phyloP scores from a whole-genome alignment of 2,113 vertebrate genomes.

The Erythrolamprus reginae region DNA sequence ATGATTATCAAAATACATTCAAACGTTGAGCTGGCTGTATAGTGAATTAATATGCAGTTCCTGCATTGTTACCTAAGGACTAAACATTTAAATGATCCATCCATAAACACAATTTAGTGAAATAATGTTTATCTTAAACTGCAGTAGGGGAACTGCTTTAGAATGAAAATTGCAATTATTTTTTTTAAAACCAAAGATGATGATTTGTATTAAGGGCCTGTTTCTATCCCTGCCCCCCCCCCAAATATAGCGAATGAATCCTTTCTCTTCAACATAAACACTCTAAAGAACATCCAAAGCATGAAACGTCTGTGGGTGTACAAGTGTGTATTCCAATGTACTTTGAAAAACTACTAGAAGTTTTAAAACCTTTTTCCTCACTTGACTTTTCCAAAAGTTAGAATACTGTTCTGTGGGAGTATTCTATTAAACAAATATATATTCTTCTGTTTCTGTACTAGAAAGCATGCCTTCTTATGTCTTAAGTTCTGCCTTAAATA shows the following conservation, averaged over 20 bases:
- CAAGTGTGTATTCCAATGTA: background rate
- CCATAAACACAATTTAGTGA: background rate
- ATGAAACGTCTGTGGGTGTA: background rate
- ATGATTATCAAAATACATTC: background rate
- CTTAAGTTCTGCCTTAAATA: background rate
- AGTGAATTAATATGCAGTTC: background rate
- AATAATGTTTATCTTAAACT: background rate
- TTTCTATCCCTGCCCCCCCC: too few species aligned
- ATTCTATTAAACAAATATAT: background rate
- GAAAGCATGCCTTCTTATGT: background rate
- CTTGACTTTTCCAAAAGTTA: background rate
- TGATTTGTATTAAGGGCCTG: background rate
- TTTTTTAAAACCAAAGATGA: too few species aligned
- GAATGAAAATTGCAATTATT: too few species aligned
- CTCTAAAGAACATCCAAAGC: background rate
- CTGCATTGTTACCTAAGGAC: background rate
- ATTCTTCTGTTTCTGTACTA: background rate
- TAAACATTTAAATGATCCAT: background rate
- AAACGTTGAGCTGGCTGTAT: background rate
- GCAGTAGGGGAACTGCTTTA: background rate
- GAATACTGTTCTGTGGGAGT: background rate
- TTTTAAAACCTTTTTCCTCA: background rate
- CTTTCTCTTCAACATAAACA: background rate
- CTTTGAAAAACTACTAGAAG: background rate
- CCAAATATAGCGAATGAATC: background rate